phyloP scores from a whole-genome alignment of 2,113 vertebrate species.

The Callithrix jacchus region DNA sequence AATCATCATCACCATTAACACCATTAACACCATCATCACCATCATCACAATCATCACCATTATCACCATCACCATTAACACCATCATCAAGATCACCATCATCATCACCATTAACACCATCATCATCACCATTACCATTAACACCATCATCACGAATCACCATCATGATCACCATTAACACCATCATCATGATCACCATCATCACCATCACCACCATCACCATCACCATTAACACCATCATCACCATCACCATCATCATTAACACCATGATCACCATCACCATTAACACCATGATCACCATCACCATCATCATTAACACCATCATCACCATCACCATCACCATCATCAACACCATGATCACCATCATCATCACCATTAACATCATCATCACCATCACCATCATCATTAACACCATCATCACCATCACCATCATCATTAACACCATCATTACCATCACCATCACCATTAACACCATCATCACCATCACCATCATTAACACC shows the following conservation, averaged over 20 bases:
- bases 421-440: accelerated
- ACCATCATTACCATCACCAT: accelerated
- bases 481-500: accelerated
- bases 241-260: accelerated
- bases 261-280: accelerated
- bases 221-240: accelerated
- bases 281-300: accelerated
- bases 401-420: accelerated
- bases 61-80: background rate
- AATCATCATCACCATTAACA: background rate
- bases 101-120: too few relatives aligned
- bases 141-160: too few relatives aligned
- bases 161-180: too few relatives aligned
- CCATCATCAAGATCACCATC: too few relatives aligned
- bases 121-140: too few relatives aligned
- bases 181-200: accelerated
- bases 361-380: accelerated
- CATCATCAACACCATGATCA: accelerated
- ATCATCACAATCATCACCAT: background rate
- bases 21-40: accelerated
- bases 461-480: accelerated
- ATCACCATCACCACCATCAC: accelerated
- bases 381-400: too few relatives aligned
- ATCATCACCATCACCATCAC: accelerated
- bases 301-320: accelerated